These are phyloP conservation scores for Castor canadensis DNA, from an alignment of 2,113 vertebrate species.

Conservation along the genomic window DNA sequence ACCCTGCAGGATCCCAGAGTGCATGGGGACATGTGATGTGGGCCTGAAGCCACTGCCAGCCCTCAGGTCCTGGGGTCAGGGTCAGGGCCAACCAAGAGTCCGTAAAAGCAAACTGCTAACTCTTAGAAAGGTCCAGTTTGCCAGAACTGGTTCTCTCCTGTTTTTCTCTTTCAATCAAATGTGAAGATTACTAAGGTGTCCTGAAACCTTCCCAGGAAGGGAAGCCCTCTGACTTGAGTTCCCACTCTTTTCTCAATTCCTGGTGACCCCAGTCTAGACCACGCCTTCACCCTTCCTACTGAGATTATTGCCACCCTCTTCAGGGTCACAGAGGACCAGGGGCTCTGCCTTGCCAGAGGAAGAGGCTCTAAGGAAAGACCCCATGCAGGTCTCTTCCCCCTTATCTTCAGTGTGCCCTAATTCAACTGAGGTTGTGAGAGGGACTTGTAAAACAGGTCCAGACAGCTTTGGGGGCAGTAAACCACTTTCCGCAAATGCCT, in stretches of 20 bases:
- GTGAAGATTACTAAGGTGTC: not conserved
- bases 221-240: not conserved
- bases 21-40: not conserved
- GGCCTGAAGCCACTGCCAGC: not conserved
- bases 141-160: not conserved
- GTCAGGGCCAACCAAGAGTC: not conserved
- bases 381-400: not conserved
- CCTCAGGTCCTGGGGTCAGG: not conserved
- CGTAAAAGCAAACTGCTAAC: not conserved
- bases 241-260: not conserved
- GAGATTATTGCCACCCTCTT: not conserved
- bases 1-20: not conserved
- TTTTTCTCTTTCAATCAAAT: slow-evolving; percentile 47
- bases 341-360: not conserved
- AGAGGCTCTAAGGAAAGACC: not conserved
- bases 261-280: not conserved
- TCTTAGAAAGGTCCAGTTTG: not conserved
- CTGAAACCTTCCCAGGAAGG: not conserved
- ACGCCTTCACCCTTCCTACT: not conserved
- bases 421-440: not conserved
- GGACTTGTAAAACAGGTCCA: not conserved
- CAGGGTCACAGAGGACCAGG: not conserved
- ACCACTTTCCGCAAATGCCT: slow-evolving; percentile 3
- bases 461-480: not conserved
- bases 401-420: not conserved